phyloP scores from a whole-genome alignment of 23 tunicate genomes.

The Ciona savignyi region DNA sequence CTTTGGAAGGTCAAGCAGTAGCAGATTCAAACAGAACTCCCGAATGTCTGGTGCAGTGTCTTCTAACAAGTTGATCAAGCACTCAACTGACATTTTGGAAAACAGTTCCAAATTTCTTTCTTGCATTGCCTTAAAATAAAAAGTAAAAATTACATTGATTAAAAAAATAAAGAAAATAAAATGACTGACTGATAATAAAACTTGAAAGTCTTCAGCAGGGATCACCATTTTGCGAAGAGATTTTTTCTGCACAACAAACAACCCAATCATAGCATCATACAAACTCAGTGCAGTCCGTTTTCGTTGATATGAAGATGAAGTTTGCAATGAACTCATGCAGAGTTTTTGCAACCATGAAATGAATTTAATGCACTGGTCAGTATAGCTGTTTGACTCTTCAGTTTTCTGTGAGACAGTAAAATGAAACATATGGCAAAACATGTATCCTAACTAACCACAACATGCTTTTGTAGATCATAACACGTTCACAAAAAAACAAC shows the following conservation, averaged over 20 bases:
- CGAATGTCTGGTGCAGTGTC: slow-evolving; percentile 49
- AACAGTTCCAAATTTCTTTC: not conserved
- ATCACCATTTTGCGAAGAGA: not conserved
- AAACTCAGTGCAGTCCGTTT: slow-evolving; percentile 42
- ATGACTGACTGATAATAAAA: not conserved
- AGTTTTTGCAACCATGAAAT: slow-evolving; percentile 7
- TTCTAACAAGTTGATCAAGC: slow-evolving; percentile 10
- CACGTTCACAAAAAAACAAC: no score
- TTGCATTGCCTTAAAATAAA: slow-evolving; percentile 1
- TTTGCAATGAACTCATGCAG: slow-evolving; percentile 16
- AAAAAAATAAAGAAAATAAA: not conserved
- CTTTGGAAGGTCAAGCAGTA: slow-evolving; percentile 10
- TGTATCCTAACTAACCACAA: no score
- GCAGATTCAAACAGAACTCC: slow-evolving; percentile 9
- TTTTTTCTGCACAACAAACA: not conserved
- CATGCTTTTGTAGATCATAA: no score
- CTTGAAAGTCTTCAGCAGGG: not conserved
- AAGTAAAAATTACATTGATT: not conserved
- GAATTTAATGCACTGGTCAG: slow-evolving; percentile 3
- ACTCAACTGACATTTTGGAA: not conserved
- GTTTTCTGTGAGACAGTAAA: not conserved
- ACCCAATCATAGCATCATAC: slow-evolving; percentile 8
- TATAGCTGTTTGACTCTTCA: not conserved
- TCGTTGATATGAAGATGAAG: slow-evolving; percentile 40
- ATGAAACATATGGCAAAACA: no score